Percentiles rank a stretch among this genome's conserved stretches.
Conservation (phyloP, 2,113 vertebrate species). For the Ahaetulla prasina region DNA sequence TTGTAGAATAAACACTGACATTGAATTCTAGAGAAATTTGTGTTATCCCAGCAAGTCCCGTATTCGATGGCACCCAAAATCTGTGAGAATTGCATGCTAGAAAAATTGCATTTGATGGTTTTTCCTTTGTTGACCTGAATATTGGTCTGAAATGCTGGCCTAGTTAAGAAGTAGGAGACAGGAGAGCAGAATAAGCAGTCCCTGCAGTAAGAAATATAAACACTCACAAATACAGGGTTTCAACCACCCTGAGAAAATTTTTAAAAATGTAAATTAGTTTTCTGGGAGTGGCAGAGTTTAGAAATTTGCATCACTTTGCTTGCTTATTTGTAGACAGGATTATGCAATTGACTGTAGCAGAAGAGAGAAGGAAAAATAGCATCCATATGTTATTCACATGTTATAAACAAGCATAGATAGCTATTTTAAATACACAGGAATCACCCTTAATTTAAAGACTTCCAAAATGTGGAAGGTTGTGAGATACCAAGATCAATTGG, state of each 20-base stretch:
- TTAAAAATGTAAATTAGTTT: not conserved
- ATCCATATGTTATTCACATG: not conserved
- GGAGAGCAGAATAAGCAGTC: not conserved
- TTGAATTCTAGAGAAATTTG: not conserved
- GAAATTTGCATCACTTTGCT: not conserved
- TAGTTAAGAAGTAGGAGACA: not conserved
- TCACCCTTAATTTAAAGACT: not conserved
- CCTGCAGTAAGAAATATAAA: not conserved
- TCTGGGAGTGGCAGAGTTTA: not conserved
- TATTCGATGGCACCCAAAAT: not conserved
- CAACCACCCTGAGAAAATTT: not conserved
- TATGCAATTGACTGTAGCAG: not conserved
- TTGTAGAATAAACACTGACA: not conserved
- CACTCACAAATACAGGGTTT: not conserved
- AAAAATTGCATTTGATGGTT: not conserved
- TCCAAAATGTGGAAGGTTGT: not conserved
- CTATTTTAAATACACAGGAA: not conserved
- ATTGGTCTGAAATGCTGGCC: not conserved
- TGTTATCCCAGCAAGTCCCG: not conserved
- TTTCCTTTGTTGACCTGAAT: not conserved
- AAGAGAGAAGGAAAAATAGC: not conserved
- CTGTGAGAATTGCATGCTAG: not conserved
- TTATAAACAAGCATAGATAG: not conserved
- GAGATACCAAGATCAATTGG: not conserved
- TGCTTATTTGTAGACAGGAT: not conserved